Evolutionary conservation across 2,113 vertebrate genomes (phyloP).

Genomic region (Halcyon senegalensis): DNA sequence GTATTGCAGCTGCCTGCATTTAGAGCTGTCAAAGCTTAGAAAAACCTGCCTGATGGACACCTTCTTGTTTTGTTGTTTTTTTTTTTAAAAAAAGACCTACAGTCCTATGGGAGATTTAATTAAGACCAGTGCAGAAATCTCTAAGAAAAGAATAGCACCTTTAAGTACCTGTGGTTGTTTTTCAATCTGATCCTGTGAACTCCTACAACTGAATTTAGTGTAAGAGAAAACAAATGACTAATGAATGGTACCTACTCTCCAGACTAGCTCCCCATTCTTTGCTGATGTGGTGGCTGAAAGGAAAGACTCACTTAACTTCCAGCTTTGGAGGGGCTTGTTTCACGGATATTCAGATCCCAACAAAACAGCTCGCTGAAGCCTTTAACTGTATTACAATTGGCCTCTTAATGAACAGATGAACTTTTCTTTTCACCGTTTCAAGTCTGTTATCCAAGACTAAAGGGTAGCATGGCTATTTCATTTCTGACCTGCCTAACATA

Average conservation of each 20-base stretch:
- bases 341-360: slow-evolving; percentile 28
- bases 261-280: background rate
- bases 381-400: slow-evolving; percentile 30
- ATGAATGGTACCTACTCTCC: background rate
- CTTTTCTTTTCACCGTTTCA: slow-evolving; percentile 66
- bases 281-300: background rate
- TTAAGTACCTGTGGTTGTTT: slow-evolving; percentile 13
- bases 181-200: background rate
- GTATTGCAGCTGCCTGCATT: slow-evolving; percentile 71
- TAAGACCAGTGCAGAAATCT: background rate
- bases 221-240: background rate
- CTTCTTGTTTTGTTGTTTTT: slow-evolving; percentile 24
- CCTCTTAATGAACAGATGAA: slow-evolving; percentile 62
- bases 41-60: slow-evolving; percentile 66
- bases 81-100: background rate
- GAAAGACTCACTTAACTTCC: background rate
- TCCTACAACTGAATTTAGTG: background rate
- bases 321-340: slow-evolving; percentile 32
- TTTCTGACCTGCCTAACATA: slow-evolving; percentile 64
- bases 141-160: slow-evolving; percentile 8
- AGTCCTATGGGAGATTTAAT: slow-evolving; percentile 61
- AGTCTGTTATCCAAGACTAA: slow-evolving; percentile 62
- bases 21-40: slow-evolving; percentile 70
- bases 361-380: slow-evolving; percentile 42
- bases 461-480: slow-evolving; percentile 58